These are phyloP conservation scores for Telmatherina bonti DNA, from an alignment of 2,797 vertebrate genomes.

Conservation along the genomic window DNA sequence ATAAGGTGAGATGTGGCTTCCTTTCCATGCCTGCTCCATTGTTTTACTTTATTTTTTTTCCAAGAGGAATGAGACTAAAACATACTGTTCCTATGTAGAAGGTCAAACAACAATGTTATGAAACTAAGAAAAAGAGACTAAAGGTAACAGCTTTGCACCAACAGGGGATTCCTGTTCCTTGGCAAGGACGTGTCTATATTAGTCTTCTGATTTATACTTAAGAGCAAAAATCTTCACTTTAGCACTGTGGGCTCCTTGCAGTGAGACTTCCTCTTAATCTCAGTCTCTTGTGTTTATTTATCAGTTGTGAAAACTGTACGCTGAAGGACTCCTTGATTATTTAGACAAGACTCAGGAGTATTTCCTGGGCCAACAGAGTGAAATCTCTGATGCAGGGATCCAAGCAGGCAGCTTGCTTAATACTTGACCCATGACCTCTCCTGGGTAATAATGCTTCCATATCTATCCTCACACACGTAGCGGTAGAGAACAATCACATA, in stretches of 20 bases:
- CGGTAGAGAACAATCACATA: constrained; percentile 76
- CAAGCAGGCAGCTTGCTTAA: constrained; percentile 83
- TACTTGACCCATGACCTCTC: constrained; percentile 86
- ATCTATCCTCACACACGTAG: constrained; percentile 82
- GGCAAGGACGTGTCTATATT: constrained; percentile 63
- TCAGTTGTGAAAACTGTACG: constrained; percentile 82
- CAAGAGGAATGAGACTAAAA: constrained; percentile 83
- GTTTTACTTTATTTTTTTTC: constrained; percentile 82
- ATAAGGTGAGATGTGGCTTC: constrained; percentile 84
- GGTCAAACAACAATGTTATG: constrained; percentile 85
- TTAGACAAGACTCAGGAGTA: constrained; percentile 83
- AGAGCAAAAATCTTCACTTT: constrained; percentile 74
- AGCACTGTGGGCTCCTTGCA: constrained; percentile 65
- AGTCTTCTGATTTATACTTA: constrained; percentile 71
- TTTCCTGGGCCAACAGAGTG: constrained; percentile 79
- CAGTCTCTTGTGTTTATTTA: constrained; percentile 85
- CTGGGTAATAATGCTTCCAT: constrained; percentile 84
- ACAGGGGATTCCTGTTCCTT: constrained; percentile 70
- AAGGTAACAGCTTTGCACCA: constrained; percentile 75
- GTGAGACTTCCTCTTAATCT: constrained; percentile 73
- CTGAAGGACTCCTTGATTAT: constrained; percentile 85
- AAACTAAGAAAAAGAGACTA: constrained; percentile 75
- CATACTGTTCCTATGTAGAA: constrained; percentile 85
- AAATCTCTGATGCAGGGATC: constrained; percentile 80
- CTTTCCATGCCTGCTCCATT: constrained; percentile 76